Evolutionary conservation across 1,140 invertebrate genomes (phyloP), one percentile per base, ranked within the genome.

Genomic region (Lepidostoma basale): DNA sequence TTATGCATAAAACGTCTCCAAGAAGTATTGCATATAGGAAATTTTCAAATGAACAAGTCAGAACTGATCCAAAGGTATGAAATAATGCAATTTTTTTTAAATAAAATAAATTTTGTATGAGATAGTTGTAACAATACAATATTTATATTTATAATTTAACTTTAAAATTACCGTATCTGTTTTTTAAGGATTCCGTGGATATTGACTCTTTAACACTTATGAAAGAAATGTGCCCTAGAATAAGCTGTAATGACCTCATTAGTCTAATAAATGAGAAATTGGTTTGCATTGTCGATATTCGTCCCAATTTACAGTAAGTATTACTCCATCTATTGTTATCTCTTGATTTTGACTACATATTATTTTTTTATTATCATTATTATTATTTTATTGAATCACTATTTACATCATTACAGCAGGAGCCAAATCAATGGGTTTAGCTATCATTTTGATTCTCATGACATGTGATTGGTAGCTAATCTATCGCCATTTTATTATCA

Each of bases 1-100:
- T 88, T 67, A 93, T 97, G 82, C 97, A 93, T 76, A 87, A 90
- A 73, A 88, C 79, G 54, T 97, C 96, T 0, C 96, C 96, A 0
- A 88, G 89, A 67, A 97, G 94, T 81, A 91, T 96, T 23, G 92
- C 94, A 6, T 92, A 89, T 76, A 84, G 96, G 58, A 87, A 91
- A 76, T 89, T 94, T 82, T 90, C 77, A 3, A 81, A 91, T 62
- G 72, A 30, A 33, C 58, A 59, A 66, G 68, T 74, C 72, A 70
- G 69, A 64, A 78, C 74, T 47, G 79, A 83, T 74, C 79, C 81
- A 40, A 81, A 82, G 79, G 82, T 81, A 74, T 75, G 72, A 81
- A 82, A 79, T 82, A 81, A 74, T 75, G 72, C 64, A 52, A 23
- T 44, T 63, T 72, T 3, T 1, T 1, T 22, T 45, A 18, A 10